Conservation (phyloP, 2,888 invertebrate species). For the Melieria picta region DNA sequence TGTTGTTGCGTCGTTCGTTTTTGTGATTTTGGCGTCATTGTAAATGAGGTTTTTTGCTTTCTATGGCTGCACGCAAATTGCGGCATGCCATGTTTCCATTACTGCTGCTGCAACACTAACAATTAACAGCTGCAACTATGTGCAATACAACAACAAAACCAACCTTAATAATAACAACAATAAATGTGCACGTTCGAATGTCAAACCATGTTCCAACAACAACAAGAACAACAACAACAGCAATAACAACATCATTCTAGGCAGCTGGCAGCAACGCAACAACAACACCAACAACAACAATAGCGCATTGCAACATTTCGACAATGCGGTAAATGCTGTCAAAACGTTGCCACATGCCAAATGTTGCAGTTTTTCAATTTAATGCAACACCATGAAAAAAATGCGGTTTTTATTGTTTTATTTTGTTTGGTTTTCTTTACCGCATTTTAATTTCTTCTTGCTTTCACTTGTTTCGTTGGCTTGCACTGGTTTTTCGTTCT, state of each 20-base stretch:
- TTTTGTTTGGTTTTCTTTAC: constrained; percentile 1
- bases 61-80: constrained; percentile 30
- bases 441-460: too few relatives aligned
- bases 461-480: too few relatives aligned
- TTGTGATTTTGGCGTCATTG: constrained; percentile 26
- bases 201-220: background rate
- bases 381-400: too few relatives aligned
- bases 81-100: constrained; percentile 12
- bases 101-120: background rate
- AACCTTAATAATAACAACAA: background rate
- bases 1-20: background rate
- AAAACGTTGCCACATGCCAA: too few relatives aligned
- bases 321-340: too few relatives aligned
- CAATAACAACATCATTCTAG: background rate
- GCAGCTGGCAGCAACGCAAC: background rate
- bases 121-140: background rate
- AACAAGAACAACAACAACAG: too few relatives aligned
- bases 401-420: constrained; percentile 8
- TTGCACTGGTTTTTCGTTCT: background rate
- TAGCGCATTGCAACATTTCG: background rate
- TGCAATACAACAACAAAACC: background rate
- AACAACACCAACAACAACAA: background rate
- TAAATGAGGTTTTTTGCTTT: constrained; percentile 30
- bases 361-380: too few relatives aligned
- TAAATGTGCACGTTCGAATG: constrained; percentile 4